A percentile compares a stretch with the other conserved stretches of the same genome.
These are phyloP conservation scores for Phortica magna DNA, from an alignment of 2,888 invertebrate species.

Conservation along the genomic window DNA sequence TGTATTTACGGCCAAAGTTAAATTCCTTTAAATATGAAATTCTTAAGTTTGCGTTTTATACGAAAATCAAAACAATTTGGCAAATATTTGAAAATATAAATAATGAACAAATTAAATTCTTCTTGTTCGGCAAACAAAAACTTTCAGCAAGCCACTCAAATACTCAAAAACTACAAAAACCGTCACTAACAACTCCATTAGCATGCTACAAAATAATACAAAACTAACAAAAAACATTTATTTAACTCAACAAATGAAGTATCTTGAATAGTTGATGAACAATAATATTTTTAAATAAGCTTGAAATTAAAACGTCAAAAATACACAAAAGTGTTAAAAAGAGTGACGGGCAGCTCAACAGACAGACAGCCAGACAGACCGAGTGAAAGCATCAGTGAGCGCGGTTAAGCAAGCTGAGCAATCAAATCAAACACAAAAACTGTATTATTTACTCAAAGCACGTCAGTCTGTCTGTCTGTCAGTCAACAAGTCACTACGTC, in stretches of 20 bases:
- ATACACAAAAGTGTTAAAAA: slow-evolving; percentile 61
- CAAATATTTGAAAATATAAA: neutral
- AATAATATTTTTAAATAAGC: neutral
- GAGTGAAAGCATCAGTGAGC: slow-evolving; percentile 44
- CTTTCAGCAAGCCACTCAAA: slow-evolving; percentile 49
- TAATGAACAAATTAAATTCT: neutral
- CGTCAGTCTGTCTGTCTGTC: slow-evolving; percentile 21
- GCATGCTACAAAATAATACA: neutral
- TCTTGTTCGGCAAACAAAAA: neutral
- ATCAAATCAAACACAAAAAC: neutral
- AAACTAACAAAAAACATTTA: neutral
- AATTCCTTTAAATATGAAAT: too few relatives aligned
- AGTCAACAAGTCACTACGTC: neutral
- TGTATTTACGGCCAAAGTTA: too few relatives aligned
- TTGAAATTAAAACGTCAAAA: slow-evolving; percentile 42
- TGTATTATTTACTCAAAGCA: neutral
- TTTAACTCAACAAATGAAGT: neutral
- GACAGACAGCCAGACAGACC: slow-evolving; percentile 58
- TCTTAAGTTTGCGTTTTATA: too few relatives aligned
- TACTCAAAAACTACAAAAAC: slow-evolving; percentile 44
- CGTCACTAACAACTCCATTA: neutral
- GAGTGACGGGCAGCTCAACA: slow-evolving; percentile 38
- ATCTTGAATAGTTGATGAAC: neutral
- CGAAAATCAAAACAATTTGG: too few relatives aligned
- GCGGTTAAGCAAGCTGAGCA: slow-evolving; percentile 10